Base-by-base conservation (phyloP, 92 coral and sea anemone genomes). In the Hydrozoanthus gracilis region DNA sequence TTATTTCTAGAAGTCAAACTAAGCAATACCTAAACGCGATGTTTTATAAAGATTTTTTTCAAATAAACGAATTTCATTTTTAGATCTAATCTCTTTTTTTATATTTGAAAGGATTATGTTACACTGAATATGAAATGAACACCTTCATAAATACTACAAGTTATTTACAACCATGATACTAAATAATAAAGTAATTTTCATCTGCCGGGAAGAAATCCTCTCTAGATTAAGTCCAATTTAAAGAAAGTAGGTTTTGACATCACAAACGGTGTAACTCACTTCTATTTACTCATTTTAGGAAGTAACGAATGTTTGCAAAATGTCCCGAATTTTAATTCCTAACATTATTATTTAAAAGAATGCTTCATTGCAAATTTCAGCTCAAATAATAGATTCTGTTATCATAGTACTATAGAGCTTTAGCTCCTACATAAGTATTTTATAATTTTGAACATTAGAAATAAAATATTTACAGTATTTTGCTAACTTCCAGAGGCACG, bases 61-160 rank as follows among this genome's bases (percentile, higher is more conserved):
- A 27, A 27, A 27, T 27, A 27, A 27, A 27, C 39, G 39, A 27
- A 27, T 27, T 27, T 2, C 0, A 27, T 27, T 27, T 27, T 27
- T 27, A 27, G 39, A 27, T 27, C 39, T 27, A 27, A 27, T 68
- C 46, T 75, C 46, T 75, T n/a, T 75, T 75, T 75, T 14, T 50
- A 52, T 20, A 16, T 76, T 76, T 76, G 82, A 76, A 52, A 52
- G 20, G 47, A 51, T 76, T 54, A 20, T 27, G 13, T 46, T 54
- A 73, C 52, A 50, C 11, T 10, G 8, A 75, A 51, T 39, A 51
- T 4, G 12, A 8, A 11, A 9, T 17, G 67, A 52, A 76, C 52
- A 52, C 8, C 47, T 76, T 20, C 46, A 76, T 76, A 76, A 76
- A 76, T 76, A 76, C 27, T 76, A 68, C 18, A 76, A 76, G 51